Conservation (phyloP, 2,113 vertebrate species). For the human (Homo sapiens) region GRCh38 chr12:72253001-72253500, state of each 20-base stretch:
- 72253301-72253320: not conserved
- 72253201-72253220: not conserved
- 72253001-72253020: not conserved
- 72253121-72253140: not conserved
- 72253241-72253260: not conserved
- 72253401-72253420: not conserved
- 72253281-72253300: not conserved
- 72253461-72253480: not conserved
- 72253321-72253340: not conserved
- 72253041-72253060: not conserved
- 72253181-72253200: not conserved
- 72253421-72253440: not conserved
- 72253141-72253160: not conserved
- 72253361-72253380: not conserved
- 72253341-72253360: not conserved
- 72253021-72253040: not conserved
- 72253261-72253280: not conserved
- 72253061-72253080: not conserved
- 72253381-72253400: not conserved
- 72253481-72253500: not conserved
- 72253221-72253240: not conserved
- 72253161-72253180: not conserved
- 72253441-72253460: not conserved
- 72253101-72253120: not conserved
- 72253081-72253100: not conserved